phyloP scores from a whole-genome alignment of 2,888 invertebrate species.

The Drosophila pseudotakahashii region DNA sequence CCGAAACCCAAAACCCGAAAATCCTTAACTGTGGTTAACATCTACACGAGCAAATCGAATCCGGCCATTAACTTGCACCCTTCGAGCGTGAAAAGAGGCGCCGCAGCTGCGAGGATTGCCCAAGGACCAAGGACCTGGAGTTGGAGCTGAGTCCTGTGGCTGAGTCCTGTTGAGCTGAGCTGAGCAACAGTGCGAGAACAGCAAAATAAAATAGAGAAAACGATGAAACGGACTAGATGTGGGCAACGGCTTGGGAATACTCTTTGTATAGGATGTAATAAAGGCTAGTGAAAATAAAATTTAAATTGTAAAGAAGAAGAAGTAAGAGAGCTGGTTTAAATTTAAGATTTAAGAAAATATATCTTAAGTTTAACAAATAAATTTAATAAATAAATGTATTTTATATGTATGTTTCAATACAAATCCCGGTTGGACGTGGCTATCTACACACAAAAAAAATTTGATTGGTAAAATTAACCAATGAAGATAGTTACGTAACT shows the following conservation, averaged over 20 bases:
- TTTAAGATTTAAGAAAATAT: no score
- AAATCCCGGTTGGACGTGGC: no score
- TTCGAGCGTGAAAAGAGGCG: slow-evolving; percentile 70
- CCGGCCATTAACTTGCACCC: slow-evolving; percentile 72
- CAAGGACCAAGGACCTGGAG: slow-evolving; percentile 16
- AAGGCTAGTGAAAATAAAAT: no score
- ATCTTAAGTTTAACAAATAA: no score
- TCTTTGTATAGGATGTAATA: background rate
- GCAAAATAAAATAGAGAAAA: slow-evolving; percentile 35
- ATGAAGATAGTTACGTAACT: no score
- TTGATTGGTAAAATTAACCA: no score
- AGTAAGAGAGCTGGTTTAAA: no score
- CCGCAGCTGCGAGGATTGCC: slow-evolving; percentile 41
- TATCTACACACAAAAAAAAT: no score
- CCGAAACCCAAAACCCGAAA: slow-evolving; percentile 45
- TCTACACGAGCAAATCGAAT: slow-evolving; percentile 62
- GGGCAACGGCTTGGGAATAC: background rate
- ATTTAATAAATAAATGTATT: no score
- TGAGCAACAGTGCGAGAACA: slow-evolving; percentile 45
- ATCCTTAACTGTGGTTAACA: slow-evolving; percentile 74
- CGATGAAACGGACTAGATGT: background rate
- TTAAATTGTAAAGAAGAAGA: no score
- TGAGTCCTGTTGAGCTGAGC: slow-evolving; percentile 21
- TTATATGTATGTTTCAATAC: no score
- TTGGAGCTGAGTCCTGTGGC: slow-evolving; percentile 23